These are phyloP conservation scores for Apocrypta bakeri DNA, from an alignment of 1,140 invertebrate species.

Conservation along the genomic window DNA sequence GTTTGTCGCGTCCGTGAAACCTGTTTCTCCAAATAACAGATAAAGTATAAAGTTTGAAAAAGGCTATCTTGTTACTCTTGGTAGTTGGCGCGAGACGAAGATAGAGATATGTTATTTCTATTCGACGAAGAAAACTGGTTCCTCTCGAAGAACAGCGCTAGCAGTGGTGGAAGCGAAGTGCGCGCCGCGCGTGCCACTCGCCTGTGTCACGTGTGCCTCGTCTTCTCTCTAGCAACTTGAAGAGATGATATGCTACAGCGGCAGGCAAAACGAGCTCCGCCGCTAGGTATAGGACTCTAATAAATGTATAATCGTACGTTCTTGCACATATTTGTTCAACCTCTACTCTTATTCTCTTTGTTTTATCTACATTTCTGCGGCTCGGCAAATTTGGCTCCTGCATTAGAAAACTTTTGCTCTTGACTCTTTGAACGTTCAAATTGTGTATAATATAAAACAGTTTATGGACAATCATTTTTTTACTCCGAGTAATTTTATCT, in stretches of 20 bases:
- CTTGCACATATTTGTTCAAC: not conserved
- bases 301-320: slow-evolving; percentile 26
- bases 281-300: slow-evolving; percentile 51
- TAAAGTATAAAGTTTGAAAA: not conserved
- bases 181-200: slow-evolving; percentile 72
- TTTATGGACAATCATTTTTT: too few relatives aligned
- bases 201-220: slow-evolving; percentile 70
- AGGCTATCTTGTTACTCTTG: not conserved
- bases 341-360: not conserved
- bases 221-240: slow-evolving; percentile 37
- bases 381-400: not conserved
- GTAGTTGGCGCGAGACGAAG: not conserved
- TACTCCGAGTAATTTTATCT: too few relatives aligned
- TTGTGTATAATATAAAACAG: too few relatives aligned
- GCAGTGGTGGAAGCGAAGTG: slow-evolving; percentile 57
- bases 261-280: slow-evolving; percentile 56
- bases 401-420: not conserved
- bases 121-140: slow-evolving; percentile 70
- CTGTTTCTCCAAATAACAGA: not conserved
- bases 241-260: not conserved
- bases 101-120: slow-evolving; percentile 66
- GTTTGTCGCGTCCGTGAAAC: not conserved
- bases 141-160: slow-evolving; percentile 56
- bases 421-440: not conserved
- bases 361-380: slow-evolving; percentile 17